Percentiles rank a stretch among this genome's conserved stretches.
Conservation (phyloP, 2,888 invertebrate genomes). For the Diadegma fenestrale region DNA sequence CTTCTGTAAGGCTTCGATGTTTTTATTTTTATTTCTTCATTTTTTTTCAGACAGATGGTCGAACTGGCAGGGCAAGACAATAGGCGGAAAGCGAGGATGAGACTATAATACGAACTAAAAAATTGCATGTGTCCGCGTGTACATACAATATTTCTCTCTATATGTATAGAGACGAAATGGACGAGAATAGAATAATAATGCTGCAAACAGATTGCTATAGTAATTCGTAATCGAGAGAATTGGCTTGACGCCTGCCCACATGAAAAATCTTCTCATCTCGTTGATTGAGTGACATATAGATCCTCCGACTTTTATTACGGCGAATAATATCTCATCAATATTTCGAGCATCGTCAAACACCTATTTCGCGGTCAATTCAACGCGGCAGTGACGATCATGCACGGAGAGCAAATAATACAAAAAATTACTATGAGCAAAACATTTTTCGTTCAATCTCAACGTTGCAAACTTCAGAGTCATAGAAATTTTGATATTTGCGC, state of each 20-base stretch:
- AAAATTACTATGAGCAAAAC: no score
- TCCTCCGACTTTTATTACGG: constrained; percentile 11
- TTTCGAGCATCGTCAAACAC: not conserved
- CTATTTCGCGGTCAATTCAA: not conserved
- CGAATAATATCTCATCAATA: constrained; percentile 37
- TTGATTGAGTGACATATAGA: constrained; percentile 22
- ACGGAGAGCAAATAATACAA: no score
- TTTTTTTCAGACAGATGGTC: constrained; percentile 47
- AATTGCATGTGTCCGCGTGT: not conserved
- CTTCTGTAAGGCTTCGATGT: constrained; percentile 39
- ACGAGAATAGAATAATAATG: constrained; percentile 66
- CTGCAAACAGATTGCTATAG: constrained; percentile 52
- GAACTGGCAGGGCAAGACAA: constrained; percentile 40
- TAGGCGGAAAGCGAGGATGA: constrained; percentile 54
- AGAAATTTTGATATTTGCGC: no score
- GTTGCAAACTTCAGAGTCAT: no score
- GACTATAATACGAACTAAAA: constrained; percentile 7
- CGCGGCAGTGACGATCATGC: not conserved
- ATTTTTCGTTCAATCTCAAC: no score
- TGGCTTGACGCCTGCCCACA: constrained; percentile 39
- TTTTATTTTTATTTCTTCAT: constrained; percentile 32
- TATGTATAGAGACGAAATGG: not conserved
- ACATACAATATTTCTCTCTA: not conserved
- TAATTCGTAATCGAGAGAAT: constrained; percentile 51
- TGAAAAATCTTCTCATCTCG: constrained; percentile 36